Percentiles rank a stretch among this genome's conserved stretches.
phyloP scores from a whole-genome alignment of 2,797 vertebrate genomes.

The Pipistrellus pipistrellus region DNA sequence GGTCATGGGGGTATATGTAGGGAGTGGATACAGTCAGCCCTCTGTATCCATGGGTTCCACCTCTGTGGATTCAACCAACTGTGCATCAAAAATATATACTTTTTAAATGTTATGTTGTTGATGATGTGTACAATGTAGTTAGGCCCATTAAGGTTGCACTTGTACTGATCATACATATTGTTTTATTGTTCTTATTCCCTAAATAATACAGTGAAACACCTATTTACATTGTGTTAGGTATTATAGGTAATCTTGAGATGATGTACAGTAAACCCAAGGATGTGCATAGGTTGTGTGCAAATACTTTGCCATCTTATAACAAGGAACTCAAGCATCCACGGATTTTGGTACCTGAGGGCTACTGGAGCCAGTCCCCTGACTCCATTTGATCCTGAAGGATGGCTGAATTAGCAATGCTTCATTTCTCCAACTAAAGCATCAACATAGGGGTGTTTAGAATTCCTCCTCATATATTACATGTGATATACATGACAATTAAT shows the following conservation, averaged over 20 bases:
- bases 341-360: background rate
- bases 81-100: background rate
- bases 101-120: too few relatives aligned
- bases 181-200: background rate
- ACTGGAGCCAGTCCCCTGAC: background rate
- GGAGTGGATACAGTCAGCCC: too few relatives aligned
- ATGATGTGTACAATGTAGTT: background rate
- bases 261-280: background rate
- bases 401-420: background rate
- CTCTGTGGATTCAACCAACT: background rate
- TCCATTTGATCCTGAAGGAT: background rate
- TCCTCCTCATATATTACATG: background rate
- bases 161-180: background rate
- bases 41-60: background rate
- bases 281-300: background rate
- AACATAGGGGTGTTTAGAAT: background rate
- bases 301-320: too few relatives aligned
- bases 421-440: background rate
- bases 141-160: background rate
- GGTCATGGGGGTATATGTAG: rapidly evolving
- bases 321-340: background rate
- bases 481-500: background rate
- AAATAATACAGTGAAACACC: background rate
- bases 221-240: too few relatives aligned
- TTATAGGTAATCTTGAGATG: background rate